phyloP scores from a whole-genome alignment of 2,888 invertebrate genomes.

The Schizotus pectinicornis region DNA sequence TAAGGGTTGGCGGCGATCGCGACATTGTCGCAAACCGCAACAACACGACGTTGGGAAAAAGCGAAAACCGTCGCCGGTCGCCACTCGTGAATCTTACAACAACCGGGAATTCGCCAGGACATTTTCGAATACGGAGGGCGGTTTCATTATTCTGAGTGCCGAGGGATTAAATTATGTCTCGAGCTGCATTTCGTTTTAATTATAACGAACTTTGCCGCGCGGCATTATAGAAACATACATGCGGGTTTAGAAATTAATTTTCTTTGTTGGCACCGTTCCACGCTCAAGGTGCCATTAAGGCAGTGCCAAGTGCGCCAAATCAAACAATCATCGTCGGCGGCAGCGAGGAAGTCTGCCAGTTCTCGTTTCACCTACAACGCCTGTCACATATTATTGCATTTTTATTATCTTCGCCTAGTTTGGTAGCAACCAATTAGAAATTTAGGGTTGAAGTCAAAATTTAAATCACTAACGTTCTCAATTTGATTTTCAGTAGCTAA shows the following conservation, averaged over 20 bases:
- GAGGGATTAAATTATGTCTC: constrained; percentile 49
- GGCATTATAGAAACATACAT: constrained; percentile 35
- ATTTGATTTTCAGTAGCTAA: no score
- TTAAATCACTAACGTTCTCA: constrained; percentile 20
- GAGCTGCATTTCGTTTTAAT: constrained; percentile 49
- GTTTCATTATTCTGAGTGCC: constrained; percentile 51
- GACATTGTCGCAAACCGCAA: no score
- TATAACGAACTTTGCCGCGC: constrained; percentile 41
- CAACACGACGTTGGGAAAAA: no score
- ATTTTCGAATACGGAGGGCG: constrained; percentile 16
- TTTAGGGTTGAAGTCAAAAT: no score
- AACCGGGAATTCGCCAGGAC: not conserved
- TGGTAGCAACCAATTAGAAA: no score
- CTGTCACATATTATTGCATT: no score
- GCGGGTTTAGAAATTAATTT: constrained; percentile 41
- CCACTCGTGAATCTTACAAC: no score
- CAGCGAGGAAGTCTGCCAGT: not conserved
- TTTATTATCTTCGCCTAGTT: no score
- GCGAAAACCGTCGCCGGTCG: no score
- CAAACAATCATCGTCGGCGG: not conserved
- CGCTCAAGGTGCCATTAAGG: constrained; percentile 23
- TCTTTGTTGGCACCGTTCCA: constrained; percentile 36
- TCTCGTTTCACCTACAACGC: not conserved
- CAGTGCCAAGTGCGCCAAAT: not conserved
- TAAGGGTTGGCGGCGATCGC: not conserved